These are phyloP conservation scores for Agrypnia vestita DNA, from an alignment of 1,140 invertebrate species.

Conservation along the genomic window DNA sequence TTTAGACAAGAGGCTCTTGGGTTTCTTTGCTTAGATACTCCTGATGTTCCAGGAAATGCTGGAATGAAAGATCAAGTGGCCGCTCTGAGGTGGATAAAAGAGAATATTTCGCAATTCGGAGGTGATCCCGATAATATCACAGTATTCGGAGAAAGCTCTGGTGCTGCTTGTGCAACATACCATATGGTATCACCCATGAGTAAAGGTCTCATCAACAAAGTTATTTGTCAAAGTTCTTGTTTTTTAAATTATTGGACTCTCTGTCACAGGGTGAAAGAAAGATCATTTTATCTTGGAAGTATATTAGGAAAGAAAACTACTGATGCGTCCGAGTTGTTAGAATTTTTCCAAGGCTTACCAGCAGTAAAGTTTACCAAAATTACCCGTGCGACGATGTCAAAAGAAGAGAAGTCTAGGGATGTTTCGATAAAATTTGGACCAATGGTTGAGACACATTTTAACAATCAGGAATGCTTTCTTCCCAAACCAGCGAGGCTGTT, in stretches of 20 bases:
- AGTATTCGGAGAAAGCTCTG: conserved; percentile 76
- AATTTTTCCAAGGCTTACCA: background rate
- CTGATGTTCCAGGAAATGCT: conserved; percentile 76
- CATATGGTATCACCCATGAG: conserved; percentile 72
- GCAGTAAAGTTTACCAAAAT: background rate
- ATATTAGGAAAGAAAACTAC: conserved; percentile 63
- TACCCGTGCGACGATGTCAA: background rate
- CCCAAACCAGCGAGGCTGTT: background rate
- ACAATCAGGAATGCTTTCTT: background rate
- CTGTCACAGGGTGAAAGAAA: conserved; percentile 62
- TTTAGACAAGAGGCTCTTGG: conserved; percentile 74
- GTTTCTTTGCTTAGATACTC: conserved; percentile 77
- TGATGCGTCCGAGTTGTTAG: background rate
- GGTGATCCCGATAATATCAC: conserved; percentile 70
- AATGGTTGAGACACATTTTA: background rate
- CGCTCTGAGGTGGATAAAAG: conserved; percentile 79
- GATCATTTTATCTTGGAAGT: conserved; percentile 66
- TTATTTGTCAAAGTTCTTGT: conserved; percentile 77
- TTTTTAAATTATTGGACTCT: conserved; percentile 65
- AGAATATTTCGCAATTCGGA: conserved; percentile 78
- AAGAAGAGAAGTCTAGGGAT: background rate
- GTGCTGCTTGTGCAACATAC: conserved; percentile 70
- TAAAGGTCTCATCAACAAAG: conserved; percentile 73
- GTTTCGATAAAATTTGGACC: background rate
- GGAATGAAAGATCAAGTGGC: conserved; percentile 81